phyloP scores from a whole-genome alignment of 1,140 invertebrate species.

The Nasonia longicornis region DNA sequence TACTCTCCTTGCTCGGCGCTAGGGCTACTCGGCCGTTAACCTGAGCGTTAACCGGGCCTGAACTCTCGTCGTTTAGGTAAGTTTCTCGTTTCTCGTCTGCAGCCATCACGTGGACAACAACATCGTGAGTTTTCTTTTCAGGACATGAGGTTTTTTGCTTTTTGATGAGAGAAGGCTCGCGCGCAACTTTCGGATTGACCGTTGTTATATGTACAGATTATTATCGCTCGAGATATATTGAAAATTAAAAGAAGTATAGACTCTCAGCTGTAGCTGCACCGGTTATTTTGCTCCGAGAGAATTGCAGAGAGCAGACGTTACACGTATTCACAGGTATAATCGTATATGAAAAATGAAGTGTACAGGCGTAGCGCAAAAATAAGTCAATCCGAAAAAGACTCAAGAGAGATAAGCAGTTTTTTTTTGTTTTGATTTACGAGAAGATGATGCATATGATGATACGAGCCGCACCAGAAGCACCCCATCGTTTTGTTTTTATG shows the following conservation, averaged over 20 bases:
- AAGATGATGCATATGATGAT: slow-evolving; percentile 29
- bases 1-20: slow-evolving; percentile 58
- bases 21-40: slow-evolving; percentile 49
- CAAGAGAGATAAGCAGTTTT: background rate
- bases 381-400: slow-evolving; percentile 39
- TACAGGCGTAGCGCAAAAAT: background rate
- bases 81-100: slow-evolving; percentile 38
- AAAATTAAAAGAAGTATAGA: background rate
- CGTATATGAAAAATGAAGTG: too few relatives aligned
- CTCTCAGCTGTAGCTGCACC: background rate
- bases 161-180: background rate
- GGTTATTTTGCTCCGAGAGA: background rate
- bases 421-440: background rate
- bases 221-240: background rate
- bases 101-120: background rate
- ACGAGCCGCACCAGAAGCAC: slow-evolving; percentile 41
- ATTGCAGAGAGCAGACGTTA: too few relatives aligned
- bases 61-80: slow-evolving; percentile 57
- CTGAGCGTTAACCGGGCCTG: slow-evolving; percentile 56
- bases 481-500: slow-evolving; percentile 22
- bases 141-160: background rate
- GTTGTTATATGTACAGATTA: background rate
- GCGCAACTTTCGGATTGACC: slow-evolving; percentile 32
- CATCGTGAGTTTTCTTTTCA: background rate
- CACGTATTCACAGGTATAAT: too few relatives aligned